These are phyloP conservation scores for Drosophila azteca DNA, from an alignment of 1,140 invertebrate species.

Conservation along the genomic window DNA sequence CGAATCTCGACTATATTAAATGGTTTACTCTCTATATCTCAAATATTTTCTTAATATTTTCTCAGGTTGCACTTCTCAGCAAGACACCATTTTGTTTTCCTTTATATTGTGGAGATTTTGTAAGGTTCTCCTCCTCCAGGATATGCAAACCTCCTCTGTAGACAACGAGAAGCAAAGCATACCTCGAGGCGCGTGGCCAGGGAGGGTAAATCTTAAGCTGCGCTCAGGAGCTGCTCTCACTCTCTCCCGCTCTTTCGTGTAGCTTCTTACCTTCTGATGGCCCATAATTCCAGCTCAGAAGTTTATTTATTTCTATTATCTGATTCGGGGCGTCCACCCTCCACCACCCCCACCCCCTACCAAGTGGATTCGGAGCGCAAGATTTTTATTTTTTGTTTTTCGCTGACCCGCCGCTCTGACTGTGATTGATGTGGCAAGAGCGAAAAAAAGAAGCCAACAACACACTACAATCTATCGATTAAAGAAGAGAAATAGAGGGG, in stretches of 20 bases:
- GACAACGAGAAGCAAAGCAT: constrained; percentile 18
- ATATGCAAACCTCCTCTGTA: too few species aligned
- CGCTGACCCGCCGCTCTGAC: constrained; percentile 50
- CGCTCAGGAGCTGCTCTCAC: constrained; percentile 5
- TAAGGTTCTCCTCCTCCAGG: too few species aligned
- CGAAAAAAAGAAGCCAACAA: constrained; percentile 4
- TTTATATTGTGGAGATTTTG: too few species aligned
- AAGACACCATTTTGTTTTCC: too few species aligned
- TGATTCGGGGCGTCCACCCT: constrained; percentile 22
- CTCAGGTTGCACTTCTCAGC: too few species aligned
- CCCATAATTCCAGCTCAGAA: constrained; percentile 52
- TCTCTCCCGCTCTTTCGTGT: constrained; percentile 1
- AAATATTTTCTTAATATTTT: too few species aligned
- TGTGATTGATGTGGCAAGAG: constrained; percentile 69
- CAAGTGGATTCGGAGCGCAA: constrained; percentile 2
- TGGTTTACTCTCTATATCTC: too few species aligned
- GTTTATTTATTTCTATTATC: constrained; percentile 54
- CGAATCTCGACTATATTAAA: too few species aligned
- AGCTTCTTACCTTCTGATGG: too few species aligned
- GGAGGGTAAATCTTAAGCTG: constrained; percentile 21
- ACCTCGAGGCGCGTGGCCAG: constrained; percentile 7
- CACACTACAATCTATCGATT: constrained; percentile 63
- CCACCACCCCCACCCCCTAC: too few species aligned
- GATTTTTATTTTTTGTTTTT: not conserved
- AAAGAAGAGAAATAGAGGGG: constrained; percentile 50